phyloP scores from a whole-genome alignment of 2,888 invertebrate species.

The Drosophila affinis region DNA sequence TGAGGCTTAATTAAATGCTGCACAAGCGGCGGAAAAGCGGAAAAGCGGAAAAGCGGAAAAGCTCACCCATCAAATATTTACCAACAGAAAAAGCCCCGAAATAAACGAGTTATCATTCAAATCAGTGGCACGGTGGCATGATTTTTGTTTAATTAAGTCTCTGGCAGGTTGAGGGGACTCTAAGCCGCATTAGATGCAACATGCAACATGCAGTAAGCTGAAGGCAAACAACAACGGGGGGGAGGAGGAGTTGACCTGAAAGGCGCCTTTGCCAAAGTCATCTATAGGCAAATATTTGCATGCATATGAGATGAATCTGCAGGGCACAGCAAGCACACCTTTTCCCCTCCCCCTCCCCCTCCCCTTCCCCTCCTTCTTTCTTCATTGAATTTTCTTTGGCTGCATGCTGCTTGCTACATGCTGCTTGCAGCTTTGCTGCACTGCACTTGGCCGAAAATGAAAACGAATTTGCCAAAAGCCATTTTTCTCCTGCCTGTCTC shows the following conservation, averaged over 20 bases:
- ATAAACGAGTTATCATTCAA: not conserved
- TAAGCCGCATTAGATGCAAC: conserved; percentile 6
- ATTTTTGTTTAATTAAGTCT: not conserved
- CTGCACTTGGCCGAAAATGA: conserved; percentile 15
- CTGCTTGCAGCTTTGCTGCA: not conserved
- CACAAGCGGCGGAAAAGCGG: conserved; percentile 26
- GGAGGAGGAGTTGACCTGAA: not conserved
- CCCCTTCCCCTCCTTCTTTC: not conserved
- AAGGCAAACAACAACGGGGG: conserved; percentile 13
- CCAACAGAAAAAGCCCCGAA: conserved; percentile 2
- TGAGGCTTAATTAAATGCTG: conserved; percentile 62
- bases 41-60: conserved; percentile 9
- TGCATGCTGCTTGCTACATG: not conserved
- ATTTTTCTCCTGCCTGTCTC: not conserved
- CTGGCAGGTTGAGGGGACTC: not conserved
- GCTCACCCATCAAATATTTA: conserved; percentile 48
- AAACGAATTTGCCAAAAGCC: conserved; percentile 37
- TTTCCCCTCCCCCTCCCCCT: not conserved
- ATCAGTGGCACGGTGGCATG: not conserved
- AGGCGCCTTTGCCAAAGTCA: conserved; percentile 21
- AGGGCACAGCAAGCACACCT: not conserved
- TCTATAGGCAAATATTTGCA: conserved; percentile 29
- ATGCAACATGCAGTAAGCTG: conserved; percentile 6
- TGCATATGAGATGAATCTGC: conserved; percentile 25
- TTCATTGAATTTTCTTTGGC: conserved; percentile 13